Base-by-base conservation (phyloP, 2,113 vertebrate genomes). In the Myotis yumanensis region DNA sequence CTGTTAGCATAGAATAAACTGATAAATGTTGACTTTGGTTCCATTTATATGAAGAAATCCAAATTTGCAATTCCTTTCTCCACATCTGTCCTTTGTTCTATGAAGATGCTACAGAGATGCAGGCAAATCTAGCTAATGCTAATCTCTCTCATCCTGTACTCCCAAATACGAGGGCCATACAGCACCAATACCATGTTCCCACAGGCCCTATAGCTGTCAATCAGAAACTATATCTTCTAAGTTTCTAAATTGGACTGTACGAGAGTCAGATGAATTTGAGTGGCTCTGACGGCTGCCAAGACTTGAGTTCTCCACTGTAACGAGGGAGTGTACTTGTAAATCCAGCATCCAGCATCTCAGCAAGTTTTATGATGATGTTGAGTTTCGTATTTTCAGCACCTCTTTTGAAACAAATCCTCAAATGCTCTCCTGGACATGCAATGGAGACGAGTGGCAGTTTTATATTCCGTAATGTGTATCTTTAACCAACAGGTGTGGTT, bases 361-460 rank as follows among this genome's bases (percentile, higher is more conserved):
- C 95, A 96, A 92, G 40, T 95, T 96, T 97, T 83, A 37, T 46
- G 92, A 88, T 84, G 96, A 97, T 89, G 95, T 94, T 86, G 90
- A 68, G 90, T 95, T 96, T 95, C 96, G 11, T 68, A 86, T 93
- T 97, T 96, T 93, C 95, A 96, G 92, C 94, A 96, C 88, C 96
- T 97, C 90, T 95, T 94, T 89, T 40, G 88, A 96, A 89, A 96
- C 64, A 93, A 95, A 96, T 91, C 73, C 92, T 95, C 92, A 96
- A 85, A 84, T 93, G 86, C 80, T 95, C 87, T 69, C 68, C 30
- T 3, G 37, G 80, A 40, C 72, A 79, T 8, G n/a, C 57, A 94
- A 54, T 89, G 77, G 76, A 83, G 80, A 89, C 16, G 12, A 91
- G 69, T 37, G 69, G 23, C 75, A 46, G 90, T 77, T 90, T 73